Evolutionary conservation across 2,888 invertebrate species (phyloP).

Genomic region (Emmelina monodactyla): DNA sequence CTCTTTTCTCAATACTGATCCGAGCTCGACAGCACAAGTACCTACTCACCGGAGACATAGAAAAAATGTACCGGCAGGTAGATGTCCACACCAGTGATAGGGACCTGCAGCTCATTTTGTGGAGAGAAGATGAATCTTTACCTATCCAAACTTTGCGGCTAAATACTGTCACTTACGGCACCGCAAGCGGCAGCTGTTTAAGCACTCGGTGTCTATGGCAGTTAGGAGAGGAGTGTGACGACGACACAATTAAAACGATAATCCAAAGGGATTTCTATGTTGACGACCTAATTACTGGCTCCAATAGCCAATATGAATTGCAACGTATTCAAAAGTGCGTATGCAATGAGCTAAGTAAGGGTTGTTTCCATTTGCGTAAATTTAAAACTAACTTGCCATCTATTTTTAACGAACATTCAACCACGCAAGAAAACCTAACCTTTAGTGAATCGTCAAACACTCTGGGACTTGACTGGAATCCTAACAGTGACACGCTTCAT

Average conservation of each 20-base stretch:
- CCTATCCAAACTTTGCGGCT: slow-evolving; percentile 9
- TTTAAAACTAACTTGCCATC: slow-evolving; percentile 11
- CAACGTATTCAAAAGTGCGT: too few relatives aligned
- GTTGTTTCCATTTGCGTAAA: slow-evolving; percentile 14
- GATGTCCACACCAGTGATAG: too few relatives aligned
- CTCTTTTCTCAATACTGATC: slow-evolving; percentile 13
- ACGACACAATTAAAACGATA: slow-evolving; percentile 8
- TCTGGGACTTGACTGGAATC: slow-evolving; percentile 16
- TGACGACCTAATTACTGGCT: too few relatives aligned
- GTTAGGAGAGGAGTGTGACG: slow-evolving; percentile 12
- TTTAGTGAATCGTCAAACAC: slow-evolving; percentile 15
- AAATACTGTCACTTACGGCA: slow-evolving; percentile 17
- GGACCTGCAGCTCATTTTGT: slow-evolving; percentile 14
- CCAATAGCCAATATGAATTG: slow-evolving; percentile 8
- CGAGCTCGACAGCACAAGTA: slow-evolving; percentile 11
- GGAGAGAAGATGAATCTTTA: slow-evolving; percentile 11
- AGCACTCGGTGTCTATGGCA: slow-evolving; percentile 15
- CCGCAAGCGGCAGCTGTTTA: slow-evolving; percentile 13
- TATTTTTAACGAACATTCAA: too few relatives aligned
- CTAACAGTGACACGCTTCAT: slow-evolving; percentile 11
- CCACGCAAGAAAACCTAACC: slow-evolving; percentile 10
- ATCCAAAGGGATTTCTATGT: too few relatives aligned
- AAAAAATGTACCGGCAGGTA: too few relatives aligned
- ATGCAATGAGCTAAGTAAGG: too few relatives aligned
- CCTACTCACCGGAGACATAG: slow-evolving; percentile 13